These are phyloP conservation scores for Lordiphosa stackelbergi DNA, from an alignment of 1,140 invertebrate species.

Conservation along the genomic window DNA sequence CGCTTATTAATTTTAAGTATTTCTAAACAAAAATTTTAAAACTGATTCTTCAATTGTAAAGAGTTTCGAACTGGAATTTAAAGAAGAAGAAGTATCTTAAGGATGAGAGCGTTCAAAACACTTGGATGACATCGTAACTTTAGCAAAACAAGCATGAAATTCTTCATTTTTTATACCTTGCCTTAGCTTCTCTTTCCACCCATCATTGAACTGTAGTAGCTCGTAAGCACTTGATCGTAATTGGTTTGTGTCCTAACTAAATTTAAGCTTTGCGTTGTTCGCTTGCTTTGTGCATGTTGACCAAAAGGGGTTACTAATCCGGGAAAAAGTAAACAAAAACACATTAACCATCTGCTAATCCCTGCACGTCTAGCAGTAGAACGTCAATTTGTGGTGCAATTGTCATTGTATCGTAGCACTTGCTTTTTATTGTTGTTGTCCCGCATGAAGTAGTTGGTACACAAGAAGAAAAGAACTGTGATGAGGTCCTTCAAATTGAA, in stretches of 20 bases:
- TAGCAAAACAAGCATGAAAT: too few relatives aligned
- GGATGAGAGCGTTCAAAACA: too few relatives aligned
- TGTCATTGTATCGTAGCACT: conserved; percentile 8
- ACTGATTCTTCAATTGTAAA: too few relatives aligned
- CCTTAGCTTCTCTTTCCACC: too few relatives aligned
- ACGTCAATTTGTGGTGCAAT: conserved; percentile 21
- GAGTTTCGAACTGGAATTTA: too few relatives aligned
- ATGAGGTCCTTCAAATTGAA: background rate
- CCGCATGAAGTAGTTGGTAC: conserved; percentile 28
- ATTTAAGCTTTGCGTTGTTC: background rate
- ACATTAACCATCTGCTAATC: background rate
- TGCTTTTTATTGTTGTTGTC: conserved; percentile 13
- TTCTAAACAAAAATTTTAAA: too few relatives aligned
- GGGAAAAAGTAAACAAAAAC: background rate
- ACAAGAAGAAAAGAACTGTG: background rate
- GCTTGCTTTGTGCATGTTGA: background rate
- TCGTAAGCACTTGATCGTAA: background rate
- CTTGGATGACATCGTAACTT: too few relatives aligned
- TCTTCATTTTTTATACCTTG: too few relatives aligned
- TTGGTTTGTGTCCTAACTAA: conserved; percentile 8
- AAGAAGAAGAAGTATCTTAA: too few relatives aligned
- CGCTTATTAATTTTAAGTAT: too few relatives aligned
- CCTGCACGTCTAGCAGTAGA: conserved; percentile 3
- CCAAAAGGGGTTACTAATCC: background rate
- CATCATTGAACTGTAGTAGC: background rate